A percentile compares a stretch with the other conserved stretches of the same genome.
phyloP scores from a whole-genome alignment of 2,113 vertebrate species.

The Ibidorhyncha struthersii region DNA sequence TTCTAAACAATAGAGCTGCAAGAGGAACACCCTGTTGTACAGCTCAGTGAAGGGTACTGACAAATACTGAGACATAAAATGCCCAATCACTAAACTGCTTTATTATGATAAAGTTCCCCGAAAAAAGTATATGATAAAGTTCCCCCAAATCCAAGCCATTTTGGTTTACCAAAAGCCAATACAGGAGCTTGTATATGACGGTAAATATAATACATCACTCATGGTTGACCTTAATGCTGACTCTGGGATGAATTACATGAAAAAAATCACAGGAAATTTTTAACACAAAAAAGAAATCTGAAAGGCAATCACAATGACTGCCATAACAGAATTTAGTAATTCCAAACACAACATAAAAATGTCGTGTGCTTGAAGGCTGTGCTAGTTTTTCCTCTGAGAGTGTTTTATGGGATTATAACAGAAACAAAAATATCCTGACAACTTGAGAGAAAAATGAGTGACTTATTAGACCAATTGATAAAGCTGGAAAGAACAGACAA shows the following conservation, averaged over 20 bases:
- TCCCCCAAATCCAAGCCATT: background rate
- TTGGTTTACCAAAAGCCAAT: background rate
- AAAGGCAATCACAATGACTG: background rate
- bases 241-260: background rate
- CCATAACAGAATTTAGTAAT: background rate
- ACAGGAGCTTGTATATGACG: background rate
- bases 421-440: conserved; percentile 6
- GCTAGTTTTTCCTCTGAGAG: background rate
- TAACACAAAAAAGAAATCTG: background rate
- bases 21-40: background rate
- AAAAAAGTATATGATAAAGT: background rate
- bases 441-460: background rate
- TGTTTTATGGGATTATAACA: background rate
- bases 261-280: background rate
- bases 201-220: background rate
- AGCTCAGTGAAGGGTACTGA: background rate
- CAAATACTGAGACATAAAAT: background rate
- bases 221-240: background rate
- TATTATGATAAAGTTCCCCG: background rate
- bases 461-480: background rate
- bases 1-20: conserved; percentile 6
- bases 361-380: background rate
- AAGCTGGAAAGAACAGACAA: background rate
- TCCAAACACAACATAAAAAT: background rate
- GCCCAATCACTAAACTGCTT: background rate